Evolutionary conservation across 2,888 invertebrate species (phyloP).

Genomic region (Chloroclystis v-ata): DNA sequence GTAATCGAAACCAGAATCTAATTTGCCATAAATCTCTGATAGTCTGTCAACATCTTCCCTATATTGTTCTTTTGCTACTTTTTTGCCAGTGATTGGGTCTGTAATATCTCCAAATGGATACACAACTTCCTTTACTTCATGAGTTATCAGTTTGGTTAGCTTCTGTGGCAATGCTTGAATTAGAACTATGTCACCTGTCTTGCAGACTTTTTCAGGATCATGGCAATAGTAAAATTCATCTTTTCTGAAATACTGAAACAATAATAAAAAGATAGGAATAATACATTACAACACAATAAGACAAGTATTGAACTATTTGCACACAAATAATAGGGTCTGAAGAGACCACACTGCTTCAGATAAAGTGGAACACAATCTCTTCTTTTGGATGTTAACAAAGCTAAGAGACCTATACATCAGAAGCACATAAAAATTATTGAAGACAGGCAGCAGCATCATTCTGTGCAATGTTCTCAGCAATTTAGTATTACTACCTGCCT

Average conservation of each 20-base stretch:
- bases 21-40: slow-evolving; percentile 83
- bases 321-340: too few species aligned
- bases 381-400: too few species aligned
- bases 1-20: slow-evolving; percentile 84
- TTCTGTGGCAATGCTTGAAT: slow-evolving; percentile 85
- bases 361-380: too few species aligned
- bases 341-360: too few species aligned
- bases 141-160: slow-evolving; percentile 86
- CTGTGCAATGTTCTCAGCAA: too few species aligned
- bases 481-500: too few species aligned
- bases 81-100: slow-evolving; percentile 91
- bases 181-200: slow-evolving; percentile 89
- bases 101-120: slow-evolving; percentile 90
- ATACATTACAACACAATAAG: too few species aligned
- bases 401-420: too few species aligned
- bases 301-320: neutral
- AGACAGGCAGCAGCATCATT: too few species aligned
- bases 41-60: slow-evolving; percentile 85
- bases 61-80: slow-evolving; percentile 84
- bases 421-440: too few species aligned
- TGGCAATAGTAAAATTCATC: slow-evolving; percentile 85
- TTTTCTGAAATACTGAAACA: slow-evolving; percentile 87
- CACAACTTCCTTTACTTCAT: slow-evolving; percentile 87
- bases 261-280: too few species aligned
- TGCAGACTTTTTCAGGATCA: slow-evolving; percentile 87